Percentiles rank a stretch among this genome's conserved stretches.
Conservation (phyloP, 2,888 invertebrate species). For the Neoitamus cyanurus region DNA sequence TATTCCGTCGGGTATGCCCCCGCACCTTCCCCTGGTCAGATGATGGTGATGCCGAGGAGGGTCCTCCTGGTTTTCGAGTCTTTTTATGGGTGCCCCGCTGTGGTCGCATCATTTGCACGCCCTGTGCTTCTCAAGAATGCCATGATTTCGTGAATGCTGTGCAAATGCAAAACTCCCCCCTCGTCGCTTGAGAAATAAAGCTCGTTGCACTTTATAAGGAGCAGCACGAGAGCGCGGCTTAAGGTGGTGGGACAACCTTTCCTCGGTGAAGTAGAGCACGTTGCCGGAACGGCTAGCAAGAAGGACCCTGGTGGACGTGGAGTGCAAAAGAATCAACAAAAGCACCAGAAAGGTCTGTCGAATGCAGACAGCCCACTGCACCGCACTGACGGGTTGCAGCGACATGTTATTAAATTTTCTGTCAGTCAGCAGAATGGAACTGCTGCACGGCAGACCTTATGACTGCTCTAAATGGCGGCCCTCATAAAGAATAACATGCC, state of each 20-base stretch:
- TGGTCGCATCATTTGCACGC: background rate
- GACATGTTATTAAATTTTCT: conserved; percentile 48
- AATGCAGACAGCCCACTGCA: background rate
- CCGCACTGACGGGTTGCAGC: background rate
- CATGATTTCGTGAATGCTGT: background rate
- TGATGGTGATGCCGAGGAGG: background rate
- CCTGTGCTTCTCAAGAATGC: background rate
- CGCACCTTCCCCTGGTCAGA: background rate
- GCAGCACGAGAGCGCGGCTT: background rate
- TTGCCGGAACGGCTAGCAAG: background rate
- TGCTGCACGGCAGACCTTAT: conserved; percentile 33
- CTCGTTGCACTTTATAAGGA: background rate
- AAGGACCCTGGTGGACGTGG: background rate
- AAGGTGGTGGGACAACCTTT: background rate
- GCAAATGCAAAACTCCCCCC: background rate
- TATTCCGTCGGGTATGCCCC: background rate
- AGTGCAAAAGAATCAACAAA: conserved; percentile 1
- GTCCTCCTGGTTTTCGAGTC: background rate
- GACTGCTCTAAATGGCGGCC: conserved; percentile 32
- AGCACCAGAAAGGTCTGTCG: conserved; percentile 12
- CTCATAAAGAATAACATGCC: conserved; percentile 10
- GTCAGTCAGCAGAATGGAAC: conserved; percentile 42
- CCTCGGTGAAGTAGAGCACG: background rate
- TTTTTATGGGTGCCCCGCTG: background rate
- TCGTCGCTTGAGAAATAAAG: background rate